Percentiles rank a stretch among this genome's conserved stretches.
These are phyloP conservation scores for Delichon dasypus DNA, from an alignment of 2,797 vertebrate genomes.

Conservation along the genomic window DNA sequence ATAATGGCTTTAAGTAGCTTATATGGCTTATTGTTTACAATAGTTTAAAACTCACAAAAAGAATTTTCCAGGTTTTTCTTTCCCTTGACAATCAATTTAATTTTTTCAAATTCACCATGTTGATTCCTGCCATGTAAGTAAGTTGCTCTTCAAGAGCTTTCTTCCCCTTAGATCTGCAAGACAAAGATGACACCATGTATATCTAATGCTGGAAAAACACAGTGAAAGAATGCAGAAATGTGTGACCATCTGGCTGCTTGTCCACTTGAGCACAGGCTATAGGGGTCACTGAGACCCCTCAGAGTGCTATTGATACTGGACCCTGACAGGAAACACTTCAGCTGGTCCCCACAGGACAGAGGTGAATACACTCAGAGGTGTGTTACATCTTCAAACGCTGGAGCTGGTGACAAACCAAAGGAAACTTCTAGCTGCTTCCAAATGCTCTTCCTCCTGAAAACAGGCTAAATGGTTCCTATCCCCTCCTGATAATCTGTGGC, in stretches of 20 bases:
- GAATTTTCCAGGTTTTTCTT: not conserved
- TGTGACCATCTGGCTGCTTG: slow-evolving; percentile 74
- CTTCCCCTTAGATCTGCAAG: slow-evolving; percentile 24
- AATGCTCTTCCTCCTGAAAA: not conserved
- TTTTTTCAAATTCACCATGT: not conserved
- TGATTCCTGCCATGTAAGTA: not conserved
- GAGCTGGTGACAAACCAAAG: slow-evolving; percentile 52
- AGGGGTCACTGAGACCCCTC: slow-evolving; percentile 78
- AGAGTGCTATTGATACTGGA: slow-evolving; percentile 67
- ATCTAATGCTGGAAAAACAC: slow-evolving; percentile 68
- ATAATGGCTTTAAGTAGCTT: slow-evolving; percentile 16
- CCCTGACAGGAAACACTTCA: slow-evolving; percentile 74
- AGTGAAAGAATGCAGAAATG: slow-evolving; percentile 70
- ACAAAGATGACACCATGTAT: slow-evolving; percentile 32
- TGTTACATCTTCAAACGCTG: slow-evolving; percentile 44
- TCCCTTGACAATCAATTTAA: not conserved
- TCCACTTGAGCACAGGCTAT: slow-evolving; percentile 79
- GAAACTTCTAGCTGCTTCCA: slow-evolving; percentile 7
- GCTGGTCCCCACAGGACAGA: slow-evolving; percentile 54
- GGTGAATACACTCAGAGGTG: slow-evolving; percentile 58
- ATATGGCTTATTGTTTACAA: not conserved
- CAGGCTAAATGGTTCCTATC: not conserved
- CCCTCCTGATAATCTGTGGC: not conserved
- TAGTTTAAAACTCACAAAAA: not conserved
- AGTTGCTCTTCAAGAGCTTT: not conserved